A percentile compares a stretch with the other conserved stretches of the same genome.
These are phyloP conservation scores for Hypotaenidia philippensis DNA, from an alignment of 2,797 vertebrate genomes.

Conservation along the genomic window DNA sequence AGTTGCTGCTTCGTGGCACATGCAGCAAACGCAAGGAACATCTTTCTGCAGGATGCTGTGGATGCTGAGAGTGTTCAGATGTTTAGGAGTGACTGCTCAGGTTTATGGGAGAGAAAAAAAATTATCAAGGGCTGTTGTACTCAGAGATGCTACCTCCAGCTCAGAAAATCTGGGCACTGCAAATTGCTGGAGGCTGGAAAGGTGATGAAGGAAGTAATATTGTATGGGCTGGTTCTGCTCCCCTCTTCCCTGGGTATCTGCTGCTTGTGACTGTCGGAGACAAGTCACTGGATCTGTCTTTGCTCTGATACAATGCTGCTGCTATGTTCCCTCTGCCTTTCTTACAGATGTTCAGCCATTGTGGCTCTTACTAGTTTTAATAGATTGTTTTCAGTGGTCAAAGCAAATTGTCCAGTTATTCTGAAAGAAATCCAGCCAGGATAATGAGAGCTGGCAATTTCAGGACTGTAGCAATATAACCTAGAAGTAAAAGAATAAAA, in stretches of 20 bases:
- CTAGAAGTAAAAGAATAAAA: conserved; percentile 32
- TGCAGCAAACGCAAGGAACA: neutral
- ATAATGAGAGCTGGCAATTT: conserved; percentile 19
- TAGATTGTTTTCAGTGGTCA: conserved; percentile 11
- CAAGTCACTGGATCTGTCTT: neutral
- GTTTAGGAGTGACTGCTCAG: neutral
- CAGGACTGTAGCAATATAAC: neutral
- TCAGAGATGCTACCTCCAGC: neutral
- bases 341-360: neutral
- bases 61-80: neutral
- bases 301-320: neutral
- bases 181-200: neutral
- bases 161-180: neutral
- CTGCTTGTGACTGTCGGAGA: neutral
- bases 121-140: neutral
- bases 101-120: neutral
- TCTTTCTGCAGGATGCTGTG: neutral
- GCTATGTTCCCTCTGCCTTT: neutral
- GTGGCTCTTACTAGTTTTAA: neutral
- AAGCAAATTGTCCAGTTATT: conserved; percentile 24
- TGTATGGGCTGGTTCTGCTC: neutral
- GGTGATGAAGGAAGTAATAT: neutral
- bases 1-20: neutral
- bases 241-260: neutral
- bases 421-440: conserved; percentile 7